phyloP scores from a whole-genome alignment of 1,140 invertebrate species.

The Drosophila melanica region DNA sequence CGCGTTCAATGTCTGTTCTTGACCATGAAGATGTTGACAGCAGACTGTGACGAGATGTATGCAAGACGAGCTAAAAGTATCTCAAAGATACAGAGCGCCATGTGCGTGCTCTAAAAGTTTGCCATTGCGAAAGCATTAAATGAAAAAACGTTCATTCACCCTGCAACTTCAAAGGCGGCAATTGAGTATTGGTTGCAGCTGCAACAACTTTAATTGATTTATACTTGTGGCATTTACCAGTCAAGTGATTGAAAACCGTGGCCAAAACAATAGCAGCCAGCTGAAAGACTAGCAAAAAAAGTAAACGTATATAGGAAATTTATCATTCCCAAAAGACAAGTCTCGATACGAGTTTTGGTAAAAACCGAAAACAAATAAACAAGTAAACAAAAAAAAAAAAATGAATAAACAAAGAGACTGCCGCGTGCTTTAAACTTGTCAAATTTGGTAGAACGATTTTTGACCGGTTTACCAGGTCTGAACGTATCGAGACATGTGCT shows the following conservation, averaged over 20 bases:
- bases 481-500: constrained; percentile 18
- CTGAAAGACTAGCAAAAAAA: constrained; percentile 35
- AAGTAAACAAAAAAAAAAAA: constrained; percentile 45
- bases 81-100: constrained; percentile 17
- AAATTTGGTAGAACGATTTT: constrained; percentile 79
- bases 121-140: constrained; percentile 55
- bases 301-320: constrained; percentile 28
- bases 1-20: constrained; percentile 71
- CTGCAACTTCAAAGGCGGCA: constrained; percentile 67
- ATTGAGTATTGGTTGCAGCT: constrained; percentile 65
- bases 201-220: constrained; percentile 71
- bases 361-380: constrained; percentile 36
- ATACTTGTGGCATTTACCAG: constrained; percentile 47
- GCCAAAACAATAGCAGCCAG: constrained; percentile 17
- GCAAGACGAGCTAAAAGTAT: constrained; percentile 13
- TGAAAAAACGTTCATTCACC: constrained; percentile 29
- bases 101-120: constrained; percentile 22
- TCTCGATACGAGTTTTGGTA: constrained; percentile 29
- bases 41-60: background rate
- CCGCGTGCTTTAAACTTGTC: constrained; percentile 60
- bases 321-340: constrained; percentile 15
- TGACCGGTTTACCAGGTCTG: constrained; percentile 65
- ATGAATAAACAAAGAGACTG: constrained; percentile 41
- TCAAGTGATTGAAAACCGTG: constrained; percentile 64
- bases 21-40: constrained; percentile 60